Conservation (phyloP, 2,113 vertebrate species). For the Atherinomorus stipes region DNA sequence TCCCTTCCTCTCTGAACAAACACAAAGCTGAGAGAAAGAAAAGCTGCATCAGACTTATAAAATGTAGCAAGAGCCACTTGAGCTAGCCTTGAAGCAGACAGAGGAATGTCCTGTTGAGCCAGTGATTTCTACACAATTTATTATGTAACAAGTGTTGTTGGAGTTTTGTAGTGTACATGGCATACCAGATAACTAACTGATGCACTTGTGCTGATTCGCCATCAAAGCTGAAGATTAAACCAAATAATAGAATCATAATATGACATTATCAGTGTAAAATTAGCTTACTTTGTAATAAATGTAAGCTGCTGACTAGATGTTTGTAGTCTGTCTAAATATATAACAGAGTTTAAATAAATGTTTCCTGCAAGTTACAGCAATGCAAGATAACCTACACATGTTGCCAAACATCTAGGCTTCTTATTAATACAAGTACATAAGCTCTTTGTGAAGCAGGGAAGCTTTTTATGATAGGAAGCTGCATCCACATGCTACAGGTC, state of each 20-base stretch:
- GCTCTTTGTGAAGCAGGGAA: too few relatives aligned
- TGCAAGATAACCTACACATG: too few relatives aligned
- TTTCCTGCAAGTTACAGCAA: too few relatives aligned
- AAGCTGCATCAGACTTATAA: conserved; percentile 32
- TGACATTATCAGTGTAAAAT: too few relatives aligned
- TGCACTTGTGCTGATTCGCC: neutral
- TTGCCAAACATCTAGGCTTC: too few relatives aligned
- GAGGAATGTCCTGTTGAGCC: conserved; percentile 32
- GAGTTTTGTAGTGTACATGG: conserved; percentile 14
- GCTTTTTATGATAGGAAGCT: too few relatives aligned
- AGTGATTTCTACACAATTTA: conserved; percentile 37
- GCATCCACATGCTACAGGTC: too few relatives aligned
- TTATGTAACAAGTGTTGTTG: conserved; percentile 49
- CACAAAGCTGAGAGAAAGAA: conserved; percentile 19
- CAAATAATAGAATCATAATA: neutral
- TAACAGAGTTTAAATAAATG: too few relatives aligned
- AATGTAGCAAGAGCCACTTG: conserved; percentile 14
- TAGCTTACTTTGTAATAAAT: too few relatives aligned
- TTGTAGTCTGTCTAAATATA: too few relatives aligned
- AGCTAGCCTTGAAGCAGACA: conserved; percentile 8
- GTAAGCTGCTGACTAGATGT: too few relatives aligned
- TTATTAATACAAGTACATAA: too few relatives aligned
- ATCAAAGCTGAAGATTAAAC: neutral
- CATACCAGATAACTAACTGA: neutral
- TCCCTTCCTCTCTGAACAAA: conserved; percentile 37